These are phyloP conservation scores for Lindbergichthys nudifrons DNA, from an alignment of 2,797 vertebrate genomes.

Conservation along the genomic window DNA sequence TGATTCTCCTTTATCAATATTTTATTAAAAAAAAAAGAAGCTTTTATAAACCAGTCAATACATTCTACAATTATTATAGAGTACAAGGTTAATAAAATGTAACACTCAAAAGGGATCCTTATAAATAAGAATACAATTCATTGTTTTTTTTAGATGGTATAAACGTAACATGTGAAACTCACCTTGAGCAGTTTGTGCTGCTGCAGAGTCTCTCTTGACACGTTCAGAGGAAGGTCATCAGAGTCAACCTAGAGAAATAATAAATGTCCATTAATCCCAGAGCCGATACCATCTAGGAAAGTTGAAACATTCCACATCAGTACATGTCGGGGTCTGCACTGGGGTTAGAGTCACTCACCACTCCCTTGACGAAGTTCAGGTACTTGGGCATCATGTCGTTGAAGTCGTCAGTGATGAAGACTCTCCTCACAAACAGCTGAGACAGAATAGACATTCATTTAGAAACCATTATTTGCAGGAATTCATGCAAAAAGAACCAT, in stretches of 20 bases:
- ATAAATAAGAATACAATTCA: too few relatives aligned
- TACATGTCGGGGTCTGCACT: neutral
- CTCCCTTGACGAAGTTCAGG: constrained; percentile 96
- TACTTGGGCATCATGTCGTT: constrained; percentile 99
- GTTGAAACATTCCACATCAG: neutral
- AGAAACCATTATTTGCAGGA: neutral
- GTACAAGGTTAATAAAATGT: neutral
- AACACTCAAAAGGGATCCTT: neutral
- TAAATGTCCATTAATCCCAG: constrained; percentile 14
- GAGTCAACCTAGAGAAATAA: constrained; percentile 91
- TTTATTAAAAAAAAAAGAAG: neutral
- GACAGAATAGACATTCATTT: neutral
- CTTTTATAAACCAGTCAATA: neutral
- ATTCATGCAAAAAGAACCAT: neutral
- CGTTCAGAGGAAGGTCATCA: constrained; percentile 97
- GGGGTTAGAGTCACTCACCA: constrained; percentile 86
- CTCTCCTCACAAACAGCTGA: constrained; percentile 88
- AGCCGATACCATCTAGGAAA: neutral
- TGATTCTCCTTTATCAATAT: neutral
- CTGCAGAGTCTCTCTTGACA: constrained; percentile 98
- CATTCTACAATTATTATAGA: neutral
- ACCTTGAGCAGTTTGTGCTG: constrained; percentile 99
- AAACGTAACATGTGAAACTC: constrained; percentile 29
- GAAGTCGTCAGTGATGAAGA: constrained; percentile 99
- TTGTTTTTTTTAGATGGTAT: neutral